These are phyloP conservation scores for Muntiacus muntjak DNA, from an alignment of 2,113 vertebrate species.

Conservation along the genomic window DNA sequence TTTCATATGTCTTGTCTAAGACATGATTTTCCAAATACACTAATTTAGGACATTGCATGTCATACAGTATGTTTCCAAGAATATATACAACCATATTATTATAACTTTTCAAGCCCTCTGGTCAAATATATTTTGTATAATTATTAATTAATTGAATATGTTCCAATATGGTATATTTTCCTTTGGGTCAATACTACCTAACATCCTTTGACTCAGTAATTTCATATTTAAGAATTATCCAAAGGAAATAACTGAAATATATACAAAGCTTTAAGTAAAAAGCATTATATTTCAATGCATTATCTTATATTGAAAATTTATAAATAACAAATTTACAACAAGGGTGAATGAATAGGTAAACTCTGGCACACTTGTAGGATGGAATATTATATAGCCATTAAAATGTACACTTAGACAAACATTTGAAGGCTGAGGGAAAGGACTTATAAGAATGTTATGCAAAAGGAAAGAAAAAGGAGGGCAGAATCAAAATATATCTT, in stretches of 20 bases:
- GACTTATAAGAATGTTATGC: background rate
- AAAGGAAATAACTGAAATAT: slow-evolving; percentile 1
- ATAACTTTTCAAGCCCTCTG: slow-evolving; percentile 10
- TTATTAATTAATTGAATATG: slow-evolving; percentile 19
- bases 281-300: background rate
- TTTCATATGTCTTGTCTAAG: background rate
- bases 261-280: slow-evolving; percentile 18
- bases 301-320: slow-evolving; percentile 3
- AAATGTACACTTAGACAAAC: background rate
- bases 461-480: background rate
- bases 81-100: background rate
- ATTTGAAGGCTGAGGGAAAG: background rate
- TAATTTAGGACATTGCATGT: background rate
- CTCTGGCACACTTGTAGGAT: background rate
- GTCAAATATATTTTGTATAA: slow-evolving; percentile 4
- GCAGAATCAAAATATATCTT: background rate
- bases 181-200: background rate
- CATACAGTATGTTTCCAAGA: background rate
- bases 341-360: background rate
- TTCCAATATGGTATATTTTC: background rate
- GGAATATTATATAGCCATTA: background rate
- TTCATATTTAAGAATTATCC: slow-evolving; percentile 17
- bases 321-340: background rate
- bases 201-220: background rate
- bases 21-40: background rate